phyloP scores from a whole-genome alignment of 2,113 vertebrate species.

The Fulica atra region DNA sequence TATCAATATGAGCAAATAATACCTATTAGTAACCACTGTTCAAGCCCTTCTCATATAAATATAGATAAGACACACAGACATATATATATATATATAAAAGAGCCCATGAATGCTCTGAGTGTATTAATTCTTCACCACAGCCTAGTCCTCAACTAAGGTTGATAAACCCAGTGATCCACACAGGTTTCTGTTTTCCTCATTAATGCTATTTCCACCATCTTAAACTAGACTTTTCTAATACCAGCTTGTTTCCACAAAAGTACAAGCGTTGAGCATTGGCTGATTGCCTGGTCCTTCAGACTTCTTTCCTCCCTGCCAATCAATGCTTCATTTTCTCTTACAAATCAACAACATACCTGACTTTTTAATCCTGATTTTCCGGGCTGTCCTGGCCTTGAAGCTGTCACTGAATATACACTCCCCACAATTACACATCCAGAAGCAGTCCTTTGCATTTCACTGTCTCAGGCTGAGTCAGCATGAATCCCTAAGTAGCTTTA shows the following conservation, averaged over 20 bases:
- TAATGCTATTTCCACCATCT: background rate
- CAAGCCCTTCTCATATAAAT: background rate
- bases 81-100: too few relatives aligned
- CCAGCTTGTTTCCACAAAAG: background rate
- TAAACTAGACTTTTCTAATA: background rate
- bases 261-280: background rate
- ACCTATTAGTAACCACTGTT: background rate
- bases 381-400: background rate
- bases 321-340: background rate
- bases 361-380: background rate
- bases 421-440: background rate
- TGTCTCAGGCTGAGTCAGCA: background rate
- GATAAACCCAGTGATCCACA: background rate
- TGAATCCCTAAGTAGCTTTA: background rate
- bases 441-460: background rate
- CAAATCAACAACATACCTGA: background rate
- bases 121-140: background rate
- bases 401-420: background rate
- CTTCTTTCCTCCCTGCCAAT: background rate
- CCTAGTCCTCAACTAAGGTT: background rate
- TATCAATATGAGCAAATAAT: background rate
- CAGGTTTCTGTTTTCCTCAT: background rate
- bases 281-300: background rate
- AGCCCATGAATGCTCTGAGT: background rate
- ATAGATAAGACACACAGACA: rapidly evolving